phyloP scores from a whole-genome alignment of 2,113 vertebrate species.

The Cyprinus carpio region DNA sequence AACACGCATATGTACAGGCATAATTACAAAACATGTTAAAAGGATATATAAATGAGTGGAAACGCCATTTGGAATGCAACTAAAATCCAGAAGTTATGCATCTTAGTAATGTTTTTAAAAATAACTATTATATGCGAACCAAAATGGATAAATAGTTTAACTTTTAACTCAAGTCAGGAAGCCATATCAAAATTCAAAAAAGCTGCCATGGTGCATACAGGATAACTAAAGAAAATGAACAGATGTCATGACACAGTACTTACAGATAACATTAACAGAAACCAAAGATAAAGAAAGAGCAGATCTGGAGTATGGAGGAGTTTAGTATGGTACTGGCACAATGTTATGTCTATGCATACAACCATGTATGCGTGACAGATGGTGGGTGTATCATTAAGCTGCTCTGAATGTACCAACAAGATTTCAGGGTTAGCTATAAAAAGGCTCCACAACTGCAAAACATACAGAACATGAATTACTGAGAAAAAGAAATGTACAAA shows the following conservation, averaged over 20 bases:
- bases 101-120: not conserved
- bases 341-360: not conserved
- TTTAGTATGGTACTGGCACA: constrained; percentile 8
- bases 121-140: not conserved
- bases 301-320: not conserved
- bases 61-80: constrained; percentile 8
- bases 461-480: not conserved
- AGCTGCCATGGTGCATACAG: not conserved
- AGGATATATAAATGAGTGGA: not conserved
- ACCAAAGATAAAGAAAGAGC: not conserved
- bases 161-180: not conserved
- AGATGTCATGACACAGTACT: not conserved
- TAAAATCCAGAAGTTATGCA: not conserved
- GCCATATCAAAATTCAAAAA: not conserved
- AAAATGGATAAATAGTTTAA: not conserved
- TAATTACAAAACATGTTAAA: not conserved
- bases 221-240: not conserved
- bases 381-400: no score
- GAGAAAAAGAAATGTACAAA: constrained; percentile 37
- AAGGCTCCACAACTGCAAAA: not conserved
- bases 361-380: not conserved
- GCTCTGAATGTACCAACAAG: not conserved
- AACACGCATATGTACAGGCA: not conserved
- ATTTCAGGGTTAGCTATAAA: not conserved
- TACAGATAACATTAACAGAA: not conserved